Percentiles rank a stretch among this genome's conserved stretches.
These are phyloP conservation scores for Heterocephalus glaber DNA, from an alignment of 2,113 vertebrate genomes.

Conservation along the genomic window DNA sequence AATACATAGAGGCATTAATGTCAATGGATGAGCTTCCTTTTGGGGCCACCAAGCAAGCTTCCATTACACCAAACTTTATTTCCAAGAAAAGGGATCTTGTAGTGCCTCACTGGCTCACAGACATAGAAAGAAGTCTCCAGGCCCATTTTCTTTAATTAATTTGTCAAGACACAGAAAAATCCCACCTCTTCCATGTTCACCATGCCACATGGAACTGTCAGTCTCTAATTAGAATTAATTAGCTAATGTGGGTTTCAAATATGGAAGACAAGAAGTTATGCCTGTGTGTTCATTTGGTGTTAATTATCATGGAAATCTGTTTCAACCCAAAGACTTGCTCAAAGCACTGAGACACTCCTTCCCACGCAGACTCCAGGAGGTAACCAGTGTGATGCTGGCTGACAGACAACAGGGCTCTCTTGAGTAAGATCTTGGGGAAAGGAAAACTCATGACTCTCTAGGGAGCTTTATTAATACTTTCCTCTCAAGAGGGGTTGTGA, in stretches of 20 bases:
- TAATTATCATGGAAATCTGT: conserved; percentile 74
- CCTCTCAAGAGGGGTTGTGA: not conserved
- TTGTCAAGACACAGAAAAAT: conserved; percentile 68
- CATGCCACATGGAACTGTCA: conserved; percentile 65
- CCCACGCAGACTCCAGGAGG: conserved; percentile 2
- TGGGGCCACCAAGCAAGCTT: not conserved
- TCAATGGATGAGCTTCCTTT: not conserved
- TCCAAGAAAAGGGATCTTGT: not conserved
- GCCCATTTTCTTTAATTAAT: conserved; percentile 65
- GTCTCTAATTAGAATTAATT: conserved; percentile 78
- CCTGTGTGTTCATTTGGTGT: conserved; percentile 63
- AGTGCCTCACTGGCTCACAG: not conserved
- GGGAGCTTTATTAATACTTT: conserved; percentile 3
- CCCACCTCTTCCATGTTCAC: conserved; percentile 48
- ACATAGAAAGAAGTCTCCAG: conserved; percentile 32
- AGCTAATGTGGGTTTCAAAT: conserved; percentile 70
- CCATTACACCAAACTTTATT: not conserved
- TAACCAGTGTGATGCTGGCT: conserved; percentile 9
- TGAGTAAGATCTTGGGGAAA: not conserved
- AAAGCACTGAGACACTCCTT: conserved; percentile 32
- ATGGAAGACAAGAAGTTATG: conserved; percentile 68
- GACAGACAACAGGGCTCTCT: conserved; percentile 17
- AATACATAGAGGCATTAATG: not conserved
- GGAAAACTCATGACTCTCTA: not conserved
- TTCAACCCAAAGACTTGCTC: conserved; percentile 55